phyloP scores from a whole-genome alignment of 2,888 invertebrate genomes.

The Cordilura impudica region DNA sequence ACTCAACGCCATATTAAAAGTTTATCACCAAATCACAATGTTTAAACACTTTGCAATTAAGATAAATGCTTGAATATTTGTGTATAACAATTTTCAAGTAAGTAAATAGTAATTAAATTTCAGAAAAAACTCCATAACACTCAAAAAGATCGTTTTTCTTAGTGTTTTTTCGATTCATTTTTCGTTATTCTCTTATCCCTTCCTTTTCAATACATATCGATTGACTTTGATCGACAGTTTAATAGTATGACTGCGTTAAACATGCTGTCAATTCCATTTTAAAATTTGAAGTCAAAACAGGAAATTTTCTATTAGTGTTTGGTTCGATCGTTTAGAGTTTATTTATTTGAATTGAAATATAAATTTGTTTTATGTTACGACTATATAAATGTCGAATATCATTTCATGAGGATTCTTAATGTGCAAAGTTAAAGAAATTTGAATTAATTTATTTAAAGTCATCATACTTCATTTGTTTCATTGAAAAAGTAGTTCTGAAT shows the following conservation, averaged over 20 bases:
- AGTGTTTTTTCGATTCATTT: not conserved
- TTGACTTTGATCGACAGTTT: conserved; percentile 49
- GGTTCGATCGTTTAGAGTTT: not conserved
- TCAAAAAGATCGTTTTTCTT: not conserved
- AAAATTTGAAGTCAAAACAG: conserved; percentile 4
- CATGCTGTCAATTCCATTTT: not conserved
- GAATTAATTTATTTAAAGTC: no score
- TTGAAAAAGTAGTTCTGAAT: no score
- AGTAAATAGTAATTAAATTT: conserved; percentile 15
- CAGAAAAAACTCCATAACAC: not conserved
- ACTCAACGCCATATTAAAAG: not conserved
- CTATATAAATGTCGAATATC: no score
- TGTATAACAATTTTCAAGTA: not conserved
- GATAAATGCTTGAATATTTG: not conserved
- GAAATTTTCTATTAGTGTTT: not conserved
- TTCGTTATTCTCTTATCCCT: conserved; percentile 3
- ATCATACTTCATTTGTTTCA: no score
- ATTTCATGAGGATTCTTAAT: no score
- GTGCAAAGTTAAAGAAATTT: no score
- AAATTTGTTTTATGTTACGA: no score
- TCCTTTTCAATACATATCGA: conserved; percentile 8
- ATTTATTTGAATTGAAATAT: no score
- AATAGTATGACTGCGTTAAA: conserved; percentile 21
- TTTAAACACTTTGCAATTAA: not conserved
- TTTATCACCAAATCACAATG: not conserved